Evolutionary conservation across 2,888 invertebrate genomes (phyloP).

Genomic region (Eristalis tenax): DNA sequence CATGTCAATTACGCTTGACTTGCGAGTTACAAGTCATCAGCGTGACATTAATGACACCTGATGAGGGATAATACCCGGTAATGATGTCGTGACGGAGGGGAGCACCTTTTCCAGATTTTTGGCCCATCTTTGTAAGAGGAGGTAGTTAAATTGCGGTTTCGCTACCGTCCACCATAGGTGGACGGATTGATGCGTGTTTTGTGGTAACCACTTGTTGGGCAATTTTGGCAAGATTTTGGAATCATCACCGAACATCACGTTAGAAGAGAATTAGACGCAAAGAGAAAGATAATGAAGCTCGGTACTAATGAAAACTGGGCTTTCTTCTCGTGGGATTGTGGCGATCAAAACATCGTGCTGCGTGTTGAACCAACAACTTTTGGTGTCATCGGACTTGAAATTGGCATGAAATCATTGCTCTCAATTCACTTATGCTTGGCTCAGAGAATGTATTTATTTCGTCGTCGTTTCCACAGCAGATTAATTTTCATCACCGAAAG

Average conservation of each 20-base stretch:
- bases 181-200: neutral
- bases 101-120: neutral
- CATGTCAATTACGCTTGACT: conserved; percentile 1
- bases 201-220: neutral
- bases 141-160: neutral
- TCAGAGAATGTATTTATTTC: neutral
- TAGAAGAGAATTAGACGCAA: neutral
- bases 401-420: neutral
- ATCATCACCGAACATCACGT: neutral
- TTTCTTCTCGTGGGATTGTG: neutral
- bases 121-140: neutral
- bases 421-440: neutral
- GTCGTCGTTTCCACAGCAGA: no score
- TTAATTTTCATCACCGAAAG: no score
- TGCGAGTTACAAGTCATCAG: conserved; percentile 26
- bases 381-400: neutral
- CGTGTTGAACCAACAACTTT: neutral
- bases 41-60: conserved; percentile 11
- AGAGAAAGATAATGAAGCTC: neutral
- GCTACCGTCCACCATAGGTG: neutral
- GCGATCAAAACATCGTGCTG: neutral
- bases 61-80: conserved; percentile 17
- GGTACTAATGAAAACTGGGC: neutral
- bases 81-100: conserved; percentile 9
- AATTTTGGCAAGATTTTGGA: neutral